Conservation (phyloP, 2,888 invertebrate species). For the Campoletis raptor region DNA sequence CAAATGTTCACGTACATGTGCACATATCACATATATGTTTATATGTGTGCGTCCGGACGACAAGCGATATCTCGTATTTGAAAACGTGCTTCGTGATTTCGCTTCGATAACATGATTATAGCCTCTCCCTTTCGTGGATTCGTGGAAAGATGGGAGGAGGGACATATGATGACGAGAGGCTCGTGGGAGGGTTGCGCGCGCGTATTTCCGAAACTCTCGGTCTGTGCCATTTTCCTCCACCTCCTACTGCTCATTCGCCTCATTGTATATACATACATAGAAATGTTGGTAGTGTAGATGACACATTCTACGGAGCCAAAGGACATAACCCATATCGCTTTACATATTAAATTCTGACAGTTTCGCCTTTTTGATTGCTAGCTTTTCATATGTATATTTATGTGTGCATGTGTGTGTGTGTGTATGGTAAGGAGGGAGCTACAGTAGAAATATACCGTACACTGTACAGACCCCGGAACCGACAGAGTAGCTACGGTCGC, state of each 20-base stretch:
- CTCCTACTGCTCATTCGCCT: constrained; percentile 15
- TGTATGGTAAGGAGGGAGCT: background rate
- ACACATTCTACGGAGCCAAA: constrained; percentile 14
- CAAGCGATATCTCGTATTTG: constrained; percentile 80
- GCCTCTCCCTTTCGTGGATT: constrained; percentile 67
- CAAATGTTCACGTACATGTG: constrained; percentile 17
- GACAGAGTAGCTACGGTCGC: constrained; percentile 80
- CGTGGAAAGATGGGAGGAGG: constrained; percentile 55
- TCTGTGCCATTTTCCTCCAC: constrained; percentile 71
- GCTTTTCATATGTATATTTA: background rate
- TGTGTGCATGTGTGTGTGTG: background rate
- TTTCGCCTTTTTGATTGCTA: constrained; percentile 32
- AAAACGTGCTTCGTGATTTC: constrained; percentile 82
- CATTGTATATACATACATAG: background rate
- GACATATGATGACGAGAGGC: constrained; percentile 65
- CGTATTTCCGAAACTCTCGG: constrained; percentile 65
- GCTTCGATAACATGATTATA: constrained; percentile 82
- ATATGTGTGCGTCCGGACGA: constrained; percentile 11
- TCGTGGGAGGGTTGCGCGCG: constrained; percentile 54
- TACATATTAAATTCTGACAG: background rate
- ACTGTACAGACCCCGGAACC: constrained; percentile 58
- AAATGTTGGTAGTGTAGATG: constrained; percentile 12
- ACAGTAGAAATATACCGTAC: constrained; percentile 49
- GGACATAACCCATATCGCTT: constrained; percentile 10
- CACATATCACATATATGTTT: constrained; percentile 5